phyloP scores from a whole-genome alignment of 2,888 invertebrate species.

The Tridacna gigas region DNA sequence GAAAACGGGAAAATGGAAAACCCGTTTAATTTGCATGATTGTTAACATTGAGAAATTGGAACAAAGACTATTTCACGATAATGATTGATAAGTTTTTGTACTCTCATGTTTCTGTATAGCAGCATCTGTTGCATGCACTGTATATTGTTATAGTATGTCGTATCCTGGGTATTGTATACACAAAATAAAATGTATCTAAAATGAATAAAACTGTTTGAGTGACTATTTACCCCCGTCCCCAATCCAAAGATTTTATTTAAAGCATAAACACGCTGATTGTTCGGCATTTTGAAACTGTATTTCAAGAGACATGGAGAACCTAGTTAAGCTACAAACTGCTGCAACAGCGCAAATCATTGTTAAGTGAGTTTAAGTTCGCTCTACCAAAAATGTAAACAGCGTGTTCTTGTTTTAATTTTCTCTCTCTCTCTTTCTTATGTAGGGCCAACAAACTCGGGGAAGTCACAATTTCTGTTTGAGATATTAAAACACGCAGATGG shows the following conservation, averaged over 20 bases:
- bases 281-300: too few relatives aligned
- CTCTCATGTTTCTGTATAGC: too few relatives aligned
- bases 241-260: too few relatives aligned
- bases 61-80: conserved; percentile 29
- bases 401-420: background rate
- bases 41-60: conserved; percentile 30
- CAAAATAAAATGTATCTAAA: too few relatives aligned
- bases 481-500: conserved; percentile 22
- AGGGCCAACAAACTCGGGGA: conserved; percentile 32
- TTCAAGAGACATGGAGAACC: conserved; percentile 28
- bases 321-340: conserved; percentile 18
- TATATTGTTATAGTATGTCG: too few relatives aligned
- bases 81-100: background rate
- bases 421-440: background rate
- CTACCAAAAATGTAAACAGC: background rate
- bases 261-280: too few relatives aligned
- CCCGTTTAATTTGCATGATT: conserved; percentile 37
- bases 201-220: too few relatives aligned
- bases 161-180: too few relatives aligned
- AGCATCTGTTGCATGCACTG: too few relatives aligned
- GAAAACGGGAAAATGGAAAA: conserved; percentile 45
- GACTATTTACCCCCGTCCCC: too few relatives aligned
- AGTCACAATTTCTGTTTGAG: conserved; percentile 14
- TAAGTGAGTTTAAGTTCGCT: conserved; percentile 3
- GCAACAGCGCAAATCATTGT: conserved; percentile 11